Evolutionary conservation across 2,888 invertebrate genomes (phyloP).

Genomic region (Dichetophora obliterata): DNA sequence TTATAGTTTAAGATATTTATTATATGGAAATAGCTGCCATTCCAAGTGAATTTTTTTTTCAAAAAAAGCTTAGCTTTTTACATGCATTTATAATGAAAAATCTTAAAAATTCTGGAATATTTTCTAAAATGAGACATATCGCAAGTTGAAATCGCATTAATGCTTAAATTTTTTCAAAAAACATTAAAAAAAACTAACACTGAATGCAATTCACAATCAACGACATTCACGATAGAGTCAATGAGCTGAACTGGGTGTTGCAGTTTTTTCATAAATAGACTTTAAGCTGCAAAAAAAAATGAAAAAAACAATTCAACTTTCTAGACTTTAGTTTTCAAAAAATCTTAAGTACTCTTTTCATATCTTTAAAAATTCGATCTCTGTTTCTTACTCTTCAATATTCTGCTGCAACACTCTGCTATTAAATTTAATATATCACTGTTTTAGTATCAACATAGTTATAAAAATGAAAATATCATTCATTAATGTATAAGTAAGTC

Average conservation of each 20-base stretch:
- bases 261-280: not conserved
- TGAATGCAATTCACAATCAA: not conserved
- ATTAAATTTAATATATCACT: not conserved
- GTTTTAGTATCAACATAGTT: not conserved
- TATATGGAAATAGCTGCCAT: conserved; percentile 18
- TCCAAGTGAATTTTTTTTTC: not conserved
- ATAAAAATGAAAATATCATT: not conserved
- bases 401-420: no score
- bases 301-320: no score
- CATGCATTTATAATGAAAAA: not conserved
- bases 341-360: not conserved
- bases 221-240: no score
- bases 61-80: not conserved
- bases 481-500: conserved; percentile 25
- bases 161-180: not conserved
- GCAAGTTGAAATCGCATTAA: conserved; percentile 31
- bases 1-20: not conserved
- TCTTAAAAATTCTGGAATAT: not conserved
- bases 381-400: no score
- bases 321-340: no score
- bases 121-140: conserved; percentile 37
- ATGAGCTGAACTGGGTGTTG: not conserved
- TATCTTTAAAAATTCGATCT: not conserved
- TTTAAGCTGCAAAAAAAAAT: no score
- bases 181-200: not conserved